phyloP scores from a whole-genome alignment of 2,888 invertebrate species.

The Agrotis clavis region DNA sequence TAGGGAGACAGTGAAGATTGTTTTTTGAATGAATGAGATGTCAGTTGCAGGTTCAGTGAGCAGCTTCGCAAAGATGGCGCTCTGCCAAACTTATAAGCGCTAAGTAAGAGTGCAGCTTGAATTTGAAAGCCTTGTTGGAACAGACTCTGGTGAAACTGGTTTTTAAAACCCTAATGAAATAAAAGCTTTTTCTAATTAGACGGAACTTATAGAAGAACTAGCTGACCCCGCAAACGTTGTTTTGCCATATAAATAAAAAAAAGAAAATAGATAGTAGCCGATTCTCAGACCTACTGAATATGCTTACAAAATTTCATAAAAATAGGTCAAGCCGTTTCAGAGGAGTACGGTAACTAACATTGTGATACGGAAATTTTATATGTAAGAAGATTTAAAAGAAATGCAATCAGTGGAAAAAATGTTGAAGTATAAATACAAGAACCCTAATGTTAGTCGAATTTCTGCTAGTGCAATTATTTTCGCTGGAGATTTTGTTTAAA shows the following conservation, averaged over 20 bases:
- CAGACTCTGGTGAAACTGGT: constrained; percentile 26
- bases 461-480: neutral
- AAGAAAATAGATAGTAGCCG: too few relatives aligned
- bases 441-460: too few relatives aligned
- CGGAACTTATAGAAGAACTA: neutral
- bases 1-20: constrained; percentile 23
- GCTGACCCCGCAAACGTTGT: too few relatives aligned
- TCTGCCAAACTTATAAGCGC: constrained; percentile 46
- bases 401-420: neutral
- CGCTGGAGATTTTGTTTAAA: neutral
- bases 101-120: constrained; percentile 35
- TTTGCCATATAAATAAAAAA: too few relatives aligned
- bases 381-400: too few relatives aligned
- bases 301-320: too few relatives aligned
- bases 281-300: too few relatives aligned
- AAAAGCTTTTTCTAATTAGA: constrained; percentile 18
- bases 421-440: neutral
- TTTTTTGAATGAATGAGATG: constrained; percentile 42
- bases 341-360: too few relatives aligned
- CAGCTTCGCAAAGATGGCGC: constrained; percentile 34
- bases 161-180: constrained; percentile 22
- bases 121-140: constrained; percentile 24
- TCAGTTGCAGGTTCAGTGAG: constrained; percentile 32
- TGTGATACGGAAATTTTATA: too few relatives aligned
- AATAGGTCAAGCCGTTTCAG: too few relatives aligned